Conservation (phyloP, 2,888 invertebrate species). For the Molanna angustata region DNA sequence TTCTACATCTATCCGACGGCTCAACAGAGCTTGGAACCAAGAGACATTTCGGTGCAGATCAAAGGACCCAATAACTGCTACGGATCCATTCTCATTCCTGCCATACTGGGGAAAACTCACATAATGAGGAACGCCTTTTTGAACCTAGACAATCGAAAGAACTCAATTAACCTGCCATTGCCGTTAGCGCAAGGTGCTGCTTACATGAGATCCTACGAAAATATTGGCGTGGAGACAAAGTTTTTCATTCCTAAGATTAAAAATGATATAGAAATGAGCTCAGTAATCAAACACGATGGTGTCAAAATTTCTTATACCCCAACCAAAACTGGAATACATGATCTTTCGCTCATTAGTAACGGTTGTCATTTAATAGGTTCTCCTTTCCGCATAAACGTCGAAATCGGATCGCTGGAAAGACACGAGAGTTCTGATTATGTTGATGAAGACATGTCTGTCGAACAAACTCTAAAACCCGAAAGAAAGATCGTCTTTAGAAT, state of each 20-base stretch:
- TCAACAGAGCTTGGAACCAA: slow-evolving; percentile 50
- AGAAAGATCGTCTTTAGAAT: slow-evolving; percentile 52
- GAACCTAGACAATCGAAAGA: slow-evolving; percentile 43
- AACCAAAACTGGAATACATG: slow-evolving; percentile 54
- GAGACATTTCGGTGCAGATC: slow-evolving; percentile 50
- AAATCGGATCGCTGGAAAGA: slow-evolving; percentile 28
- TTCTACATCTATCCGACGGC: slow-evolving; percentile 60
- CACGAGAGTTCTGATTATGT: slow-evolving; percentile 40
- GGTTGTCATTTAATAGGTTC: slow-evolving; percentile 59
- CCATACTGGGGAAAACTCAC: slow-evolving; percentile 51
- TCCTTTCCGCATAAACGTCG: slow-evolving; percentile 54
- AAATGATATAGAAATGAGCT: slow-evolving; percentile 53
- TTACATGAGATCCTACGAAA: slow-evolving; percentile 48
- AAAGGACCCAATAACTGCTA: slow-evolving; percentile 51
- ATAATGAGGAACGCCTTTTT: slow-evolving; percentile 46
- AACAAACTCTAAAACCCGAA: slow-evolving; percentile 25
- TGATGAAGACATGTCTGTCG: slow-evolving; percentile 35
- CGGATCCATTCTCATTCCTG: slow-evolving; percentile 48
- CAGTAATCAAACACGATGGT: slow-evolving; percentile 48
- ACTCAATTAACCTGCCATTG: slow-evolving; percentile 45
- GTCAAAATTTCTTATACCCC: slow-evolving; percentile 54
- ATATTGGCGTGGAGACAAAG: slow-evolving; percentile 50
- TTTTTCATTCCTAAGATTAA: slow-evolving; percentile 50
- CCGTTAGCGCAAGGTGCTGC: slow-evolving; percentile 50
- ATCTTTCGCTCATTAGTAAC: slow-evolving; percentile 56